Percentiles rank a stretch among this genome's conserved stretches.
phyloP scores from a whole-genome alignment of 2,888 invertebrate species.

The Tetramorium bicarinatum region DNA sequence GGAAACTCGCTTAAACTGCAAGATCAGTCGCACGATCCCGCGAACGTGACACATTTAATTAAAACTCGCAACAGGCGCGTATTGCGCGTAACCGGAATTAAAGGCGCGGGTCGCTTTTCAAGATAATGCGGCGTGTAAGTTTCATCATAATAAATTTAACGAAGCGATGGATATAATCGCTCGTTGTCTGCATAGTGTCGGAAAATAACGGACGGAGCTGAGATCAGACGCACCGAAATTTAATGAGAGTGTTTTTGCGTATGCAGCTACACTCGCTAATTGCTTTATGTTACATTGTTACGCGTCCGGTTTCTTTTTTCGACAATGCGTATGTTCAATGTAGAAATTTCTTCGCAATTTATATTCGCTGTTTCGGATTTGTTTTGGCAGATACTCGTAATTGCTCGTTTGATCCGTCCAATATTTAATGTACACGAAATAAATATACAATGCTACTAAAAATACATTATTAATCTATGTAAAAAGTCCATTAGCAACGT shows the following conservation, averaged over 20 bases:
- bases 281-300: slow-evolving; percentile 33
- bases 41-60: slow-evolving; percentile 65
- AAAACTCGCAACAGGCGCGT: slow-evolving; percentile 58
- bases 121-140: slow-evolving; percentile 47
- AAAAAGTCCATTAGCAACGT: neutral
- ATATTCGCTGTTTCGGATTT: neutral
- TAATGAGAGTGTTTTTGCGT: slow-evolving; percentile 51
- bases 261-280: slow-evolving; percentile 30
- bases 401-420: neutral
- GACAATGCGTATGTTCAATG: neutral
- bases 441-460: neutral
- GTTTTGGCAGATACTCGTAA: neutral
- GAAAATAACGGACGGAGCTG: slow-evolving; percentile 35
- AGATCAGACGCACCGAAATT: slow-evolving; percentile 50
- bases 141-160: slow-evolving; percentile 63
- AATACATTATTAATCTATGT: neutral
- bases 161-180: slow-evolving; percentile 34
- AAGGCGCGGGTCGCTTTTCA: slow-evolving; percentile 39
- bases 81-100: slow-evolving; percentile 54
- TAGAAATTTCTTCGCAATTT: neutral
- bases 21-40: slow-evolving; percentile 54
- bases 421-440: neutral
- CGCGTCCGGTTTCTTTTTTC: neutral
- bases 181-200: neutral
- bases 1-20: slow-evolving; percentile 54